Percentiles rank a stretch among this genome's conserved stretches.
phyloP scores from a whole-genome alignment of 2,888 invertebrate genomes.

The Ophion costatus region DNA sequence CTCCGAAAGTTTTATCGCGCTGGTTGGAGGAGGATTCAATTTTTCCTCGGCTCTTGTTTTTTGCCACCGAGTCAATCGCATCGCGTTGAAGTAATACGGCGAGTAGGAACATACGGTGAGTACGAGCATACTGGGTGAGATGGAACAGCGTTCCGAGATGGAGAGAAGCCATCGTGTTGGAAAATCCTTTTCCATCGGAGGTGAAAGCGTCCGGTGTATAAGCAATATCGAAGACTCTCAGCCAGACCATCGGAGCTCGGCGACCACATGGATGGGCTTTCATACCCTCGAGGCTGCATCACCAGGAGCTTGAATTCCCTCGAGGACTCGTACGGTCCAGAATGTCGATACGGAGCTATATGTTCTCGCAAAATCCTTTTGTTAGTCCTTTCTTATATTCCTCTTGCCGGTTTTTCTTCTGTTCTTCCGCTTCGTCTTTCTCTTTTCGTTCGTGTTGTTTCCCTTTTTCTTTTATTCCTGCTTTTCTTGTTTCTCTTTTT shows the following conservation, averaged over 20 bases:
- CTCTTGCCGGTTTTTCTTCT: constrained; percentile 16
- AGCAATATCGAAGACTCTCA: constrained; percentile 46
- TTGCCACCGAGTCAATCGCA: constrained; percentile 17
- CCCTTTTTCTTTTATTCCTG: constrained; percentile 15
- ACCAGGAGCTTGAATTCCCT: constrained; percentile 47
- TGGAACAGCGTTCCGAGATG: not conserved
- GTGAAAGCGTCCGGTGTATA: constrained; percentile 27
- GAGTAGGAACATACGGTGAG: constrained; percentile 55
- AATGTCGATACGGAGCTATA: constrained; percentile 60
- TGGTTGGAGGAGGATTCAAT: constrained; percentile 28
- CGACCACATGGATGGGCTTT: constrained; percentile 54
- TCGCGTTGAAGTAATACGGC: constrained; percentile 42
- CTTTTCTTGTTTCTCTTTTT: constrained; percentile 1
- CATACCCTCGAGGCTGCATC: constrained; percentile 33
- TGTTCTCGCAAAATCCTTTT: constrained; percentile 28
- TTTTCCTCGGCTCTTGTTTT: constrained; percentile 15
- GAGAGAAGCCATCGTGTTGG: constrained; percentile 20
- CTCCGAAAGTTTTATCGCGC: constrained; percentile 39
- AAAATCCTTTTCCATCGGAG: constrained; percentile 33
- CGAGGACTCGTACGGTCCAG: constrained; percentile 46
- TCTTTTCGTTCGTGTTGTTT: too few relatives aligned
- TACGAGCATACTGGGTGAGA: constrained; percentile 46
- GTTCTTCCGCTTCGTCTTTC: constrained; percentile 28
- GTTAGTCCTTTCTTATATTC: constrained; percentile 15
- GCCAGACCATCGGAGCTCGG: constrained; percentile 13